These are phyloP conservation scores for Epizoanthus scotinus DNA, from an alignment of 92 coral and sea anemone genomes.

Conservation along the genomic window DNA sequence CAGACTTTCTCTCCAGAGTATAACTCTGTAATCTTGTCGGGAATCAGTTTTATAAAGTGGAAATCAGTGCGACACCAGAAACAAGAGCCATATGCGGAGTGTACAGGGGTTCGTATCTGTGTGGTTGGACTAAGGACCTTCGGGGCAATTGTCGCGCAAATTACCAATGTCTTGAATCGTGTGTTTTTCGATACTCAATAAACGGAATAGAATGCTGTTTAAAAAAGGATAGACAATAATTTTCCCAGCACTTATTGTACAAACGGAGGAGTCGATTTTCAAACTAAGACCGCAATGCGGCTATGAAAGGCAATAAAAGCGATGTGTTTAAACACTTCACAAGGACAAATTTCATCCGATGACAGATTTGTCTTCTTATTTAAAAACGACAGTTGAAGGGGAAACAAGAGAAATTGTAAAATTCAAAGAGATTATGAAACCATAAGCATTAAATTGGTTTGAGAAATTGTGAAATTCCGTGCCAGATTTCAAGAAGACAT, in stretches of 20 bases:
- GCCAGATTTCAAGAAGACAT: no score
- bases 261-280: conserved; percentile 12
- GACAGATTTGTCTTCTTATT: conserved; percentile 27
- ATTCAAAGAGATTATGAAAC: neutral
- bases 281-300: neutral
- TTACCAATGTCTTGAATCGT: neutral
- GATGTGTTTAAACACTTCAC: conserved; percentile 41
- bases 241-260: neutral
- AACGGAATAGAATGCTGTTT: neutral
- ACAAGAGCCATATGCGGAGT: neutral
- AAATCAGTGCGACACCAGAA: neutral
- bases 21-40: neutral
- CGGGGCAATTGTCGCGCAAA: neutral
- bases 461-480: no score
- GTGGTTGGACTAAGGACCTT: neutral
- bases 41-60: neutral
- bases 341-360: conserved; percentile 12
- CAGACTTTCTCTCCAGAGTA: neutral
- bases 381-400: neutral
- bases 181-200: neutral
- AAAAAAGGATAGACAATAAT: neutral
- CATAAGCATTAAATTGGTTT: neutral
- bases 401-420: neutral
- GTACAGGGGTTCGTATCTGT: neutral
- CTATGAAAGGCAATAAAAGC: conserved; percentile 28